Percentiles rank a stretch among this genome's conserved stretches.
These are phyloP conservation scores for Corvus hawaiiensis DNA, from an alignment of 2,113 vertebrate species.

Conservation along the genomic window DNA sequence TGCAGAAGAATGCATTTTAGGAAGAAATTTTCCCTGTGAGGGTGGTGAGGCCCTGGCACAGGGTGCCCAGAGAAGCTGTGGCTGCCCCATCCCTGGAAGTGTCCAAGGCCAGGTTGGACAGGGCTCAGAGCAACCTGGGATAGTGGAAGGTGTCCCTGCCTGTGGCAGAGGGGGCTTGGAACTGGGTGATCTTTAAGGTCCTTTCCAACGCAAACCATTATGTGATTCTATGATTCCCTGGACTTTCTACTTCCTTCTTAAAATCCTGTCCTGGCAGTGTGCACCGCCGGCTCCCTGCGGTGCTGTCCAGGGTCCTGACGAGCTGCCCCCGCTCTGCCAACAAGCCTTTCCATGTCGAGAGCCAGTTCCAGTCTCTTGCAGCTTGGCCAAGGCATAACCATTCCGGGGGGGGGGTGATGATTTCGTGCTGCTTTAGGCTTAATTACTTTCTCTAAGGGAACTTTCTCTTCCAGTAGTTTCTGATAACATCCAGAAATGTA, in stretches of 20 bases:
- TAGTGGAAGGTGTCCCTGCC: neutral
- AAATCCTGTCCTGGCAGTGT: accelerated
- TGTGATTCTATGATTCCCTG: neutral
- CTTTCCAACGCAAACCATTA: neutral
- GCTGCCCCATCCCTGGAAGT: neutral
- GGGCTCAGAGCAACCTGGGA: accelerated
- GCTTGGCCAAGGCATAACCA: neutral
- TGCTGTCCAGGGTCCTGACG: conserved; percentile 78
- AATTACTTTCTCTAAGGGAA: neutral
- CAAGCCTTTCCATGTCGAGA: neutral
- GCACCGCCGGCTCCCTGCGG: neutral
- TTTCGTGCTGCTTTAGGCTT: neutral
- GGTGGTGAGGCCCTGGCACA: neutral
- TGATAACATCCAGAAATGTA: neutral
- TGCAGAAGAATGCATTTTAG: neutral
- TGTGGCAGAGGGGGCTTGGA: neutral
- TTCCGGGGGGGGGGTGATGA: too few relatives aligned
- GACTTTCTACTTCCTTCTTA: neutral
- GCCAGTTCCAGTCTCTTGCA: neutral
- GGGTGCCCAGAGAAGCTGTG: neutral
- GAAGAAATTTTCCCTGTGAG: too few relatives aligned
- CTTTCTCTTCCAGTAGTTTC: neutral
- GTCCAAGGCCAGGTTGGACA: neutral
- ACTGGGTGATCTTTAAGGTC: too few relatives aligned
- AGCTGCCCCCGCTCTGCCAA: neutral